Conservation (phyloP, 2,888 invertebrate genomes). For the Neoaliturus tenellus region DNA sequence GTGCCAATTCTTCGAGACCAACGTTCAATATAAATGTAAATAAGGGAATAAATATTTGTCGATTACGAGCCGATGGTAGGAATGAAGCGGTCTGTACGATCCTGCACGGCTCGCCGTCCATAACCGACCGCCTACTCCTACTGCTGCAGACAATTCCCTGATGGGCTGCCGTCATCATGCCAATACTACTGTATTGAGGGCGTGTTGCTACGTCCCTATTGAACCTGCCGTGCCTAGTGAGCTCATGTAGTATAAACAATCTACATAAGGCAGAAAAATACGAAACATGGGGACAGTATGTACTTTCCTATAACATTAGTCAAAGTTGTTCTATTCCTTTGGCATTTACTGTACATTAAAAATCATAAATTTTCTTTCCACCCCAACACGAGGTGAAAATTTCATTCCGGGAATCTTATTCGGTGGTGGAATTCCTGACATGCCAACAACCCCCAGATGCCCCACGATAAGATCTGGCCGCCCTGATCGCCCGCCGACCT, state of each 20-base stretch:
- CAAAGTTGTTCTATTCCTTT: too few relatives aligned
- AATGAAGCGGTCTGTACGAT: not conserved
- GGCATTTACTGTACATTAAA: too few relatives aligned
- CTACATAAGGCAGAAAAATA: too few relatives aligned
- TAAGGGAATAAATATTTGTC: constrained; percentile 29
- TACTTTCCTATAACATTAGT: too few relatives aligned
- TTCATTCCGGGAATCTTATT: too few relatives aligned
- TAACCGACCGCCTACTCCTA: not conserved
- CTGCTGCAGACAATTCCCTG: not conserved
- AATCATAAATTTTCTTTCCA: too few relatives aligned
- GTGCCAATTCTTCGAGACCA: not conserved
- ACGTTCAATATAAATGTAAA: constrained; percentile 47
- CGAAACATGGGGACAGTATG: too few relatives aligned
- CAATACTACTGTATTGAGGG: too few relatives aligned
- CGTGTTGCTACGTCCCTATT: too few relatives aligned
- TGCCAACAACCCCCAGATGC: not conserved
- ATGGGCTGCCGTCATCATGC: not conserved
- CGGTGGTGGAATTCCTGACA: not conserved
- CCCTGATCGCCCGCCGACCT: not conserved
- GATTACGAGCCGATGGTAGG: not conserved
- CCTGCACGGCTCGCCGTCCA: not conserved
- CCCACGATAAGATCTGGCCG: not conserved
- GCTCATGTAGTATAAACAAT: too few relatives aligned
- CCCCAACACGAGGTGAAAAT: too few relatives aligned
- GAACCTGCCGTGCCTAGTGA: too few relatives aligned